A percentile compares a stretch with the other conserved stretches of the same genome.
Evolutionary conservation across 2,797 vertebrate genomes (phyloP).

Genomic region (Novumbra hubbsi): DNA sequence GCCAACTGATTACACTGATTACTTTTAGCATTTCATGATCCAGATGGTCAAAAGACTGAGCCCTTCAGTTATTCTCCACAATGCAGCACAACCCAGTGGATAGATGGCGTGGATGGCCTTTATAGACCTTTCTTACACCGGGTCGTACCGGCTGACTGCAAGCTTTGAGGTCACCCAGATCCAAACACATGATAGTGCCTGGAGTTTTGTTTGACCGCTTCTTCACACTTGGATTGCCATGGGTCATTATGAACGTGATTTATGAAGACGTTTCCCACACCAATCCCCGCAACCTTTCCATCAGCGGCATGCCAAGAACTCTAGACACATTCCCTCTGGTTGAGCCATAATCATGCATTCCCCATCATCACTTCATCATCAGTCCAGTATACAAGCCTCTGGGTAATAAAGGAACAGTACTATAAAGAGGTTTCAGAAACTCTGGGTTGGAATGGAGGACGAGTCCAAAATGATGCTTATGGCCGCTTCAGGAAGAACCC

Average conservation of each 20-base stretch:
- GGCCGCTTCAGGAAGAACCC: conserved; percentile 28
- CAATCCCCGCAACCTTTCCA: conserved; percentile 35
- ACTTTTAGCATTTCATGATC: conserved; percentile 6
- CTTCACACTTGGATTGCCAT: conserved; percentile 23
- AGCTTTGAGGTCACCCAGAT: background rate
- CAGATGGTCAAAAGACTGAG: conserved; percentile 2
- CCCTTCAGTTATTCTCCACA: background rate
- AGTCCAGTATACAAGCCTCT: conserved; percentile 22
- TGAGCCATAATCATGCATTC: conserved; percentile 19
- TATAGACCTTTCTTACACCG: background rate
- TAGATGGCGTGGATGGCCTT: background rate
- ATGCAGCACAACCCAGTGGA: background rate
- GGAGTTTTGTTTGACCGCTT: background rate
- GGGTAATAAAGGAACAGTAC: conserved; percentile 12
- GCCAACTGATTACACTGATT: background rate
- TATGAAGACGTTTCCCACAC: conserved; percentile 30
- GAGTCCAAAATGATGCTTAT: conserved; percentile 7
- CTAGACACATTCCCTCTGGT: conserved; percentile 32
- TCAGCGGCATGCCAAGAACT: conserved; percentile 23
- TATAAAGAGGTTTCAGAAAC: conserved; percentile 24
- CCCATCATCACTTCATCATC: conserved; percentile 40
- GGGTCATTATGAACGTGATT: conserved; percentile 37
- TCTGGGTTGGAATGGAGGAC: conserved; percentile 9
- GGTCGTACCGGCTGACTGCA: background rate
- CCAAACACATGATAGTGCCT: background rate